Evolutionary conservation across 1,140 invertebrate genomes (phyloP), one percentile per base, ranked within the genome.

Genomic region (Zaprionus tsacasi): DNA sequence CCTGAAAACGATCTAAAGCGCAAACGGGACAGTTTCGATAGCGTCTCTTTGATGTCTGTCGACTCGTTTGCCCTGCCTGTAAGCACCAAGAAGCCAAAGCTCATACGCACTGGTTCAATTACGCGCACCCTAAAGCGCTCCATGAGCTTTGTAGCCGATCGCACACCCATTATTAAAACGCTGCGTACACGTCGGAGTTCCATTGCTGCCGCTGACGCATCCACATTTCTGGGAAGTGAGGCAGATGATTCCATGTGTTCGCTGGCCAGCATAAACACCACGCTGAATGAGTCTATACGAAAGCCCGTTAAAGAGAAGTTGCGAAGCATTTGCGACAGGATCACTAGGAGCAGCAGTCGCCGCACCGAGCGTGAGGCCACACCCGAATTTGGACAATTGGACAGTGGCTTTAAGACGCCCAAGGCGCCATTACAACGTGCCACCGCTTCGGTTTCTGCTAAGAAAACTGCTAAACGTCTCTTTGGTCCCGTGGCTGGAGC

Each of bases 1-100:
- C 21, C n/a, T 11, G 82, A 81, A 15, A 87, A 91, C 65, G 88
- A 88, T 6, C 40, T 88, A 25, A 92, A 92, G 52, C 80, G 91
- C 10, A 92, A 92, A 56, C 76, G 91, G 3, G 91, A 91, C 13
- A 92, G 91, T 56, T 82, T 92, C 8, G 91, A 92, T 72, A 92
- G 71, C 38, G 76, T 92, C 17, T 92, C 91, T 1, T 69, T 92
- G 0, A 82, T 92, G 77, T 92, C 91, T 0, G 86, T 91, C 17
- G 91, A 92, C 21, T 92, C 92, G 7, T 92, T 82, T 55, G 89
- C 76, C 2, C 56, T 91, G 36, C 88, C 91, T 1, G 50, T 77
- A 0, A 91, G 83, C 67, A 82, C 86, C 21, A 92, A 92, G 30
- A 92, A 92, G 45, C 89, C 91, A 0, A 92, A 92, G 64, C 79